Evolutionary conservation across 2,113 vertebrate genomes (phyloP).

Genomic region (Pseudonaja textilis): DNA sequence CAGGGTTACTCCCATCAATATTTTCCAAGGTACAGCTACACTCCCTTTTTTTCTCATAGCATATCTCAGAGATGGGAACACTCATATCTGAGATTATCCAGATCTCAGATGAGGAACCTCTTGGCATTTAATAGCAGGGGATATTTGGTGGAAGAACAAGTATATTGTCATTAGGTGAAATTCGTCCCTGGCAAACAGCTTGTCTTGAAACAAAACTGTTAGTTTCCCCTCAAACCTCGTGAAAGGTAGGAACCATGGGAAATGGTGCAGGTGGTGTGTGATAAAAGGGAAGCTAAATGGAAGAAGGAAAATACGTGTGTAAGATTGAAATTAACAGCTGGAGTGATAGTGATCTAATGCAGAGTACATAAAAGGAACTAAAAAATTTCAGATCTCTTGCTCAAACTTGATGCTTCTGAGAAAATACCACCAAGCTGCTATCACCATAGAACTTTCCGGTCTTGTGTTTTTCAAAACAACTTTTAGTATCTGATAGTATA

Average conservation of each 20-base stretch:
- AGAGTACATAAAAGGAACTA: background rate
- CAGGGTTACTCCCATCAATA: background rate
- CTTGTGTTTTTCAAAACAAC: background rate
- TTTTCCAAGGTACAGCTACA: background rate
- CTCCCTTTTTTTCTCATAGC: background rate
- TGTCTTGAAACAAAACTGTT: constrained; percentile 3
- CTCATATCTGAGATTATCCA: background rate
- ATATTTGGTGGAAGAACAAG: background rate
- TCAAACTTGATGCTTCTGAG: background rate
- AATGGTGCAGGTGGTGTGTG: background rate
- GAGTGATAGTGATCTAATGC: background rate
- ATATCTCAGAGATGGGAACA: background rate
- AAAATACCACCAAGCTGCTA: background rate
- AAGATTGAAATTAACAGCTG: accelerated
- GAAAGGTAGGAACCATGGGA: background rate
- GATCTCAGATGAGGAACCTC: background rate
- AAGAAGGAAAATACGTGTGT: accelerated
- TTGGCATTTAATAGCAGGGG: background rate
- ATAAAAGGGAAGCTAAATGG: constrained; percentile 20
- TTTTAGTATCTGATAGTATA: background rate
- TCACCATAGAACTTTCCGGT: background rate
- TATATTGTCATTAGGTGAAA: background rate
- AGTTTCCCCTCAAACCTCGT: background rate
- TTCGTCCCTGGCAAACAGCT: background rate
- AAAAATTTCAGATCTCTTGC: background rate